Evolutionary conservation across 2,797 vertebrate genomes (phyloP), one percentile per base, ranked within the genome.

Genomic region (Diplodus sargus): DNA sequence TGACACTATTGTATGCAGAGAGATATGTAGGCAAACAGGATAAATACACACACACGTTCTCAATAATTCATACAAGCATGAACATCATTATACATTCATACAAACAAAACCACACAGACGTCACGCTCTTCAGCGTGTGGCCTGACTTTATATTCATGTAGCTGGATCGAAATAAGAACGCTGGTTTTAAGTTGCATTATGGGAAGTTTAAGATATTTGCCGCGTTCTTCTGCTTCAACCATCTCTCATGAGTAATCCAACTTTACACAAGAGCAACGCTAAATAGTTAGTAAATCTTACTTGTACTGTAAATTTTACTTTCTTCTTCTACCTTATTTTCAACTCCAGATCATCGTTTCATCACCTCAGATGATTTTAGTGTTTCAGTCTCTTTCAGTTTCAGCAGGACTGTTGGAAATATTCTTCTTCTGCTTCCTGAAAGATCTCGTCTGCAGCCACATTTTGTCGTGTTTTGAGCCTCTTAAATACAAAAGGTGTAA

Each of bases 51-150:
- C 8, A 47, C 22, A 59, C 48, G 15, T 20, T 54, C 23, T 39
- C 15, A 70, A 56, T 63, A 22, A 76, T 53, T 68, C 4, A 70
- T 2, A 51, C 14, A 30, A 42, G 1, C 17, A 47, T 54, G 20
- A 45, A 61, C 39, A 39, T 54, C 22, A 60, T 76, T 54, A 54
- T 15, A 34, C 18, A 68, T 59, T 75, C 47, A 43, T 8, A 17
- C 34, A 58, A 47, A 70, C 47, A 25, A 11, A 28, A 28, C 16
- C n/a, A 25, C 20, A 23, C 7, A 25, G 14, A 47, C 45, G n/a
- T n/a, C 14, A 30, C 39, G 48, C 20, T 5, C 17, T 28, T 3
- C 34, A 61, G 34, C 8, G 3, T 15, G 15, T 8, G 22, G 2
- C 17, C 4, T 0, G 6, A 28, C 23, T 47, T 47, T n/a, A 43